Evolutionary conservation across 1,140 invertebrate species (phyloP).

Genomic region (Holcopasites calliopsidis): DNA sequence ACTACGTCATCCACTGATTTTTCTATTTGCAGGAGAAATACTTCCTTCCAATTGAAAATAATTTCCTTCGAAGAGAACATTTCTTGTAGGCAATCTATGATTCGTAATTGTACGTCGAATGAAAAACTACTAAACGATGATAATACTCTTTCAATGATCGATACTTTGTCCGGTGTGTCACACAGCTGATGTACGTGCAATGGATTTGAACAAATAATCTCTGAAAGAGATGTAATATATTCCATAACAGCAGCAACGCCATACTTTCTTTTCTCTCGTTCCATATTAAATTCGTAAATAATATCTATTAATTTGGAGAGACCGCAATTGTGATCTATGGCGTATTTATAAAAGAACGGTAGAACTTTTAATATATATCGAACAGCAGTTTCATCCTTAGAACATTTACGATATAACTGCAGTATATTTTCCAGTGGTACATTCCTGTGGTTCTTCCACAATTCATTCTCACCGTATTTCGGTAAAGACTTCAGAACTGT

Average conservation of each 20-base stretch:
- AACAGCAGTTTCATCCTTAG: conserved; percentile 48
- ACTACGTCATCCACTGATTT: neutral
- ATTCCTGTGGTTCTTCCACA: conserved; percentile 40
- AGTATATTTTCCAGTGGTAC: conserved; percentile 48
- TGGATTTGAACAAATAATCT: conserved; percentile 61
- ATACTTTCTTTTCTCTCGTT: conserved; percentile 55
- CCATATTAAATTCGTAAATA: conserved; percentile 33
- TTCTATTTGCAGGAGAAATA: conserved; percentile 66
- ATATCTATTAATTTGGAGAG: conserved; percentile 25
- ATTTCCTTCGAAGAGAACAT: conserved; percentile 62
- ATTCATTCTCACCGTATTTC: conserved; percentile 22
- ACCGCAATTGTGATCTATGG: conserved; percentile 17
- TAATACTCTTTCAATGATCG: conserved; percentile 64
- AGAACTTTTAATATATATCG: conserved; percentile 57
- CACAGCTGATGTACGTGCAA: conserved; percentile 19
- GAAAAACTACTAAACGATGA: conserved; percentile 70
- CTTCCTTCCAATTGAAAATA: conserved; percentile 60
- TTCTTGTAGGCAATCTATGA: conserved; percentile 69
- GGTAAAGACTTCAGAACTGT: conserved; percentile 56
- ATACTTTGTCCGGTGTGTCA: conserved; percentile 10
- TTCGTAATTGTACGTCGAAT: conserved; percentile 73
- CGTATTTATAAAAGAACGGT: conserved; percentile 58
- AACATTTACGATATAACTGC: conserved; percentile 50
- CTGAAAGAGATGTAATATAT: conserved; percentile 70
- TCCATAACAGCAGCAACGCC: conserved; percentile 65